Conservation (phyloP, 2,888 invertebrate genomes). For the Lithophane ornitopus region DNA sequence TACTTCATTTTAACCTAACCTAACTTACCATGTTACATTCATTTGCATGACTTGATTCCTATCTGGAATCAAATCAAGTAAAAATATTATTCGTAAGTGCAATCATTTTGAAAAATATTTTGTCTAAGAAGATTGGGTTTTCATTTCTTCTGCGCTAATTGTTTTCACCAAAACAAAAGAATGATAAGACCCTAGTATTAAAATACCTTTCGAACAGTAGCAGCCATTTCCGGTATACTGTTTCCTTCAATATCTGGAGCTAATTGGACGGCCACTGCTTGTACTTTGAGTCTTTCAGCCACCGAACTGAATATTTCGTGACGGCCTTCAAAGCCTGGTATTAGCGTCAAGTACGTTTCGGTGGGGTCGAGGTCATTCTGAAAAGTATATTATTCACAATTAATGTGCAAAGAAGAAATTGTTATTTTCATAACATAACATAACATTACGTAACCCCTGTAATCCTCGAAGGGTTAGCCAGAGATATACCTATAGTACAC, state of each 20-base stretch:
- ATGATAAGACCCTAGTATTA: not conserved
- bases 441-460: not conserved
- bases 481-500: not conserved
- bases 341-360: constrained; percentile 71
- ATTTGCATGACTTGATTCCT: constrained; percentile 12
- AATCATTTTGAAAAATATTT: not conserved
- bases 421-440: not conserved
- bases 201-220: constrained; percentile 71
- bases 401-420: not conserved
- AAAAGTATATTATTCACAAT: constrained; percentile 14
- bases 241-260: constrained; percentile 72
- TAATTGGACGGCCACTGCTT: constrained; percentile 73
- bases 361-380: constrained; percentile 71
- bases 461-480: too few relatives aligned
- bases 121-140: not conserved
- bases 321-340: constrained; percentile 81
- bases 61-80: not conserved
- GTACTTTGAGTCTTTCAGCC: constrained; percentile 74
- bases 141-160: not conserved
- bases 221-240: constrained; percentile 73
- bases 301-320: constrained; percentile 69
- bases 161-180: not conserved
- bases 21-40: not conserved
- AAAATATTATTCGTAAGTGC: not conserved
- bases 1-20: not conserved